Evolutionary conservation across 2,113 vertebrate genomes (phyloP).

Genomic region (Zingel zingel): DNA sequence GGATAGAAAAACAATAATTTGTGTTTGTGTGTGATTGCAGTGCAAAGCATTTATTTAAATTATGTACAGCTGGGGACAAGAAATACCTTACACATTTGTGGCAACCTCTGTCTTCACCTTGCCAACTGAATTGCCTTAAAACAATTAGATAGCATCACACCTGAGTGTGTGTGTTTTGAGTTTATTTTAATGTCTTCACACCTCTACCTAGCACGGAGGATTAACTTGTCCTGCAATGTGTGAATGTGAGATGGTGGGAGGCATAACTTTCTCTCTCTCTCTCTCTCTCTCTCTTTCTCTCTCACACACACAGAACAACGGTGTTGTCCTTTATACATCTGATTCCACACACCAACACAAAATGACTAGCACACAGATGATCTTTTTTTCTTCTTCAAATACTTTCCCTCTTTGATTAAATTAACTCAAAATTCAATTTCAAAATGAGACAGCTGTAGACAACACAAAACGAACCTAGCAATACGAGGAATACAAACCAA

Average conservation of each 20-base stretch:
- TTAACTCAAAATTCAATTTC: too few relatives aligned
- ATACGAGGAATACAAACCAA: too few relatives aligned
- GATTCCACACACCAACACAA: constrained; percentile 5
- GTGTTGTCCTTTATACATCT: constrained; percentile 6
- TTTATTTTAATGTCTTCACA: constrained; percentile 59
- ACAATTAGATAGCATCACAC: constrained; percentile 47
- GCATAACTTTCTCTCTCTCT: not conserved
- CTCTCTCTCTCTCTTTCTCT: not conserved
- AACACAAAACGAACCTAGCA: too few relatives aligned
- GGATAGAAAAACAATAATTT: not conserved
- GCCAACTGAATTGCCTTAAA: constrained; percentile 34
- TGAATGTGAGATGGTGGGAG: constrained; percentile 34
- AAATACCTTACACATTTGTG: constrained; percentile 10
- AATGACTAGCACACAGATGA: not conserved
- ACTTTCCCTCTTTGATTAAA: too few relatives aligned
- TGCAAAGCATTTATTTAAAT: constrained; percentile 33
- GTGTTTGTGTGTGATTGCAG: constrained; percentile 14
- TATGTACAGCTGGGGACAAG: not conserved
- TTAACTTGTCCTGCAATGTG: constrained; percentile 42
- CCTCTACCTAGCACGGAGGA: constrained; percentile 34
- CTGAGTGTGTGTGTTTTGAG: constrained; percentile 32
- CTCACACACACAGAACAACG: not conserved
- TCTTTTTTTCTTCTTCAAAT: too few relatives aligned
- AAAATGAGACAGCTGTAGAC: too few relatives aligned
- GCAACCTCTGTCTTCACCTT: constrained; percentile 37